These are phyloP conservation scores for Emydura subglobosa DNA, from an alignment of 2,113 vertebrate genomes.

Conservation along the genomic window DNA sequence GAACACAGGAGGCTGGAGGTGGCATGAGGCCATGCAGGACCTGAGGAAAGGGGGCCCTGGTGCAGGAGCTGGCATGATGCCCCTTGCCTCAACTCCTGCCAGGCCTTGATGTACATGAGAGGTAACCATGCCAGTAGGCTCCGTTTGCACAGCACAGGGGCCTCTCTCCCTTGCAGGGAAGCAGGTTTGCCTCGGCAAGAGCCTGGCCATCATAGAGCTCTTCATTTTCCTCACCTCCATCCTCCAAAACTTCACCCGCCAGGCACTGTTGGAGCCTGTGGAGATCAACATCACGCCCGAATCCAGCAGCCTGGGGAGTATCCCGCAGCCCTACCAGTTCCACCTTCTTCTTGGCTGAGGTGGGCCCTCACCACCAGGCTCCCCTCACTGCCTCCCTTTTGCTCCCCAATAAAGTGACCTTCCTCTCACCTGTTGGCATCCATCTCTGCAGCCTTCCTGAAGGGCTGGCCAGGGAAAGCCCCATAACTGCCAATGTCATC, in stretches of 20 bases:
- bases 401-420: too few relatives aligned
- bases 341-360: slow-evolving; percentile 23
- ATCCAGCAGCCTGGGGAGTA: slow-evolving; percentile 31
- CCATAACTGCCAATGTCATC: not conserved
- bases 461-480: not conserved
- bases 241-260: slow-evolving; percentile 67
- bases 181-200: slow-evolving; percentile 62
- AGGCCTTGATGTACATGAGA: not conserved
- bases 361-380: too few relatives aligned
- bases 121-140: not conserved
- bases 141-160: accelerated
- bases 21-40: too few relatives aligned
- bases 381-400: not conserved
- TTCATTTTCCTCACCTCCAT: slow-evolving; percentile 75
- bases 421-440: not conserved
- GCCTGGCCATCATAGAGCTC: slow-evolving; percentile 55
- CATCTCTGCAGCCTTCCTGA: not conserved
- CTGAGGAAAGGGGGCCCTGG: too few relatives aligned
- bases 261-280: not conserved
- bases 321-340: slow-evolving; percentile 38
- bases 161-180: slow-evolving; percentile 42
- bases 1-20: not conserved
- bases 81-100: too few relatives aligned
- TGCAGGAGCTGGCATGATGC: not conserved
- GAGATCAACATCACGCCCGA: slow-evolving; percentile 55